A percentile compares a stretch with the other conserved stretches of the same genome.
phyloP scores from a whole-genome alignment of 2,797 vertebrate genomes.

The Syncerus caffer region DNA sequence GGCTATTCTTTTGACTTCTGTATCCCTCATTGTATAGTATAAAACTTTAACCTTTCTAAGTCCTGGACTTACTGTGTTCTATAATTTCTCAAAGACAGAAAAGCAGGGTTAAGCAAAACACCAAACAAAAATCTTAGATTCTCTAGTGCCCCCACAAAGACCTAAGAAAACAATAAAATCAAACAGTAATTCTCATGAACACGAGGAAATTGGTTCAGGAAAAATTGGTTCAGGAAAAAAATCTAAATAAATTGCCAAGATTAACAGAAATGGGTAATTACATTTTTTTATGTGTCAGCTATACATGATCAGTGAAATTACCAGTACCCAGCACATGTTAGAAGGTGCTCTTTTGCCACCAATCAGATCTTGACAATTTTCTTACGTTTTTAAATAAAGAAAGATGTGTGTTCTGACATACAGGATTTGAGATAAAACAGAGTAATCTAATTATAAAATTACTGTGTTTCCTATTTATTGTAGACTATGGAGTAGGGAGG shows the following conservation, averaged over 20 bases:
- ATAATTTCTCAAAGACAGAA: neutral
- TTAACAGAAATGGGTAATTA: conserved; percentile 28
- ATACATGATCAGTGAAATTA: conserved; percentile 41
- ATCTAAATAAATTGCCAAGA: conserved; percentile 45
- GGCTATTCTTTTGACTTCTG: neutral
- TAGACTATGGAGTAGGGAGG: neutral
- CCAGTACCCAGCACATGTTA: neutral
- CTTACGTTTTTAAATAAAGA: conserved; percentile 61
- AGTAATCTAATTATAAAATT: conserved; percentile 71
- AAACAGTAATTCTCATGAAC: neutral
- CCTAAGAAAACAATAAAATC: neutral
- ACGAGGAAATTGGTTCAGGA: conserved; percentile 1
- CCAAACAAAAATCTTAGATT: neutral
- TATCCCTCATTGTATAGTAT: neutral
- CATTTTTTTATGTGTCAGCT: neutral
- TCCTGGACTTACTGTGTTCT: neutral
- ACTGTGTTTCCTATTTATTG: conserved; percentile 62
- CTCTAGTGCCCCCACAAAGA: neutral
- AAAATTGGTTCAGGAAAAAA: conserved; percentile 12
- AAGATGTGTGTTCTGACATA: conserved; percentile 44
- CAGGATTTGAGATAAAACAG: conserved; percentile 24
- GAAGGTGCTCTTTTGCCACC: conserved; percentile 39
- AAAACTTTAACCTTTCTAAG: neutral
- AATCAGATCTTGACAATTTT: conserved; percentile 57
- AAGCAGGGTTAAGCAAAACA: neutral